Evolutionary conservation across 2,888 invertebrate genomes (phyloP).

Genomic region (Micoletzkya japonica): DNA sequence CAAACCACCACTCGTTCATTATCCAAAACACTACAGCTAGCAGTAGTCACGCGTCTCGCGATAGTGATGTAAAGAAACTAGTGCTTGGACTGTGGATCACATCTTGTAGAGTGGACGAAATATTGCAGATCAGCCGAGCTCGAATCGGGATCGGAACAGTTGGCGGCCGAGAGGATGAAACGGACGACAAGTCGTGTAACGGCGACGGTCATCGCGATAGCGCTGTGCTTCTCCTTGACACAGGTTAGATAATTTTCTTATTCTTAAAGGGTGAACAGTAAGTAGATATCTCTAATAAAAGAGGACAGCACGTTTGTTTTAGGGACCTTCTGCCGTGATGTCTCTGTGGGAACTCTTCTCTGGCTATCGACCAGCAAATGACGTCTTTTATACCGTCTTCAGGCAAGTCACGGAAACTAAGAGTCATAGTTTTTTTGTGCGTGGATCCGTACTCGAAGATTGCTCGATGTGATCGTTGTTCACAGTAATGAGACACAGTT

Average conservation of each 20-base stretch:
- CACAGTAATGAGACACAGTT: too few relatives aligned
- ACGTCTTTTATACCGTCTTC: constrained; percentile 40
- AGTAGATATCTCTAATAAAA: not conserved
- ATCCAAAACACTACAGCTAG: too few relatives aligned
- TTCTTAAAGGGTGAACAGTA: not conserved
- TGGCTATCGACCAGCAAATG: constrained; percentile 39
- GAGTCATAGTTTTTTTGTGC: too few relatives aligned
- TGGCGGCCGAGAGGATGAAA: constrained; percentile 13
- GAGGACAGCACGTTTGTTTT: not conserved
- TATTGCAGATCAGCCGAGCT: constrained; percentile 6
- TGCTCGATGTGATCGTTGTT: too few relatives aligned
- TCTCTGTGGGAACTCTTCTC: constrained; percentile 54
- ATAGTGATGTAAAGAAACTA: too few relatives aligned
- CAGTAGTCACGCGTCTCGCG: too few relatives aligned
- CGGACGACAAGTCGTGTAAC: constrained; percentile 45
- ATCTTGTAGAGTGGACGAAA: too few relatives aligned
- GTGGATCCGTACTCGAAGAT: too few relatives aligned
- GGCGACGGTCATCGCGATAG: constrained; percentile 57
- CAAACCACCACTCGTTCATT: too few relatives aligned
- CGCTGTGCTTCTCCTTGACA: constrained; percentile 57
- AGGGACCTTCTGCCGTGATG: constrained; percentile 62
- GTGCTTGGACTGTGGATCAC: too few relatives aligned
- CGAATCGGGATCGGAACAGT: not conserved
- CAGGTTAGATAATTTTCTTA: constrained; percentile 32
- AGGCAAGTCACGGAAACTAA: too few relatives aligned